Evolutionary conservation across 2,888 invertebrate genomes (phyloP), one percentile per base, ranked within the genome.

Genomic region (Isoperla grammatica): DNA sequence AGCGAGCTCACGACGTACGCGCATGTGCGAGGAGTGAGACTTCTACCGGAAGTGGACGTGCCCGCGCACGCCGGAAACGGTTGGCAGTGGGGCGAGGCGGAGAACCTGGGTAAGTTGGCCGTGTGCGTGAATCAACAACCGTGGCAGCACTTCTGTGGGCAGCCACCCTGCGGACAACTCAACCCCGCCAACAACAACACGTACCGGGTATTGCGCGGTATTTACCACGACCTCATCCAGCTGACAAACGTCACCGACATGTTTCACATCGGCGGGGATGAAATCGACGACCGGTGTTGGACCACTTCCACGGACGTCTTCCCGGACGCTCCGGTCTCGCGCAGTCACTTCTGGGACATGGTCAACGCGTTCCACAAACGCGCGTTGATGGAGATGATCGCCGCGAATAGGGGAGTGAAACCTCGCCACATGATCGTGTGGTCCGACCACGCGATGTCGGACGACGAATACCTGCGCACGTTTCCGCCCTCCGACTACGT

Each of bases 371-470:
- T 50, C 23, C 42, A 49, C 35, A 40, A 9, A 11, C 83, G 85
- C 67, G 81, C 84, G 5, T 70, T 87, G 68, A 76, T 77, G 8
- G 76, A 81, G 65, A 76, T 89, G 5, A 76, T 74, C n/a, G 85
- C 85, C 1, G 85, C 85, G 69, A 78, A 76, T 2, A 82, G 80
- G 0, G 74, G 78, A 55, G 70, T 75, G 55, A 68, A 72, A 0
- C 84, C 84, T 0, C 78, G 81, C 61, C 73, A 81, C 8, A 81
- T 83, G 37, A 73, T 86, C 53, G 76, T 89, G 1, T 90, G 90
- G 90, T 89, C 89, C 3, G 89, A 88, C 64, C 8, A 4, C 8
- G 84, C 86, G 4, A 75, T 90, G 55, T 88, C 87, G 12, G 12
- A 17, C 2, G 19, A 2, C 56, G 85, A 86, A 69, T 78, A 83